Evolutionary conservation across 2,797 vertebrate genomes (phyloP).

Genomic region (Spinibarbus caldwelli): DNA sequence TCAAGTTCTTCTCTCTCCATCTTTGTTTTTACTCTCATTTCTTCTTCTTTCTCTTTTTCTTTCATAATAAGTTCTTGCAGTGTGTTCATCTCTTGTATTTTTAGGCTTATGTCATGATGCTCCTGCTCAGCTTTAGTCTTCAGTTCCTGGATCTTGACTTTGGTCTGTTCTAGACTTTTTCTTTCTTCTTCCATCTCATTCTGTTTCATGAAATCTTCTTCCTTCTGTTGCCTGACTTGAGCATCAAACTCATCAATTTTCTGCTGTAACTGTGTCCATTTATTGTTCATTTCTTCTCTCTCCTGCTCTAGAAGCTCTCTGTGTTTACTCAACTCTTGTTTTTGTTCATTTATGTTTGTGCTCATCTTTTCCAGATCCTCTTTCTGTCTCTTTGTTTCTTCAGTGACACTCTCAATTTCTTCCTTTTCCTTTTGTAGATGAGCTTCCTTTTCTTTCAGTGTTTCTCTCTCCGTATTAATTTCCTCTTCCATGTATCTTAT

Average conservation of each 20-base stretch:
- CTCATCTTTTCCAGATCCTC: background rate
- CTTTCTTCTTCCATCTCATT: constrained; percentile 8
- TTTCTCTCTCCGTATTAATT: background rate
- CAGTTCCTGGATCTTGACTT: background rate
- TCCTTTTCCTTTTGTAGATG: background rate
- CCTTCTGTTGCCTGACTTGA: background rate
- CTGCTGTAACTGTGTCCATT: background rate
- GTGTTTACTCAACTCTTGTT: background rate
- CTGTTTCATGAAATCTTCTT: background rate
- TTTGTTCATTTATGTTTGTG: background rate
- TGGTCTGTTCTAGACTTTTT: background rate
- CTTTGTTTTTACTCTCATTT: background rate
- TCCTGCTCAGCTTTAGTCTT: background rate
- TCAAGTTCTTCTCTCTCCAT: background rate
- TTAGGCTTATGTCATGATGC: background rate
- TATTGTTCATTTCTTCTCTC: background rate
- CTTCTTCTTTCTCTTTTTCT: background rate
- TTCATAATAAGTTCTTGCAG: background rate
- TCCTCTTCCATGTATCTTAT: background rate
- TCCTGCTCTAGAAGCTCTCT: constrained; percentile 9
- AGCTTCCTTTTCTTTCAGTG: background rate
- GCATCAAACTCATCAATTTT: background rate
- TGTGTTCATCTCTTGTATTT: background rate
- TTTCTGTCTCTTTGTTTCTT: background rate
- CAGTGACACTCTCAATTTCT: background rate